phyloP scores from a whole-genome alignment of 2,888 invertebrate genomes.

The Calephelis perditalis region DNA sequence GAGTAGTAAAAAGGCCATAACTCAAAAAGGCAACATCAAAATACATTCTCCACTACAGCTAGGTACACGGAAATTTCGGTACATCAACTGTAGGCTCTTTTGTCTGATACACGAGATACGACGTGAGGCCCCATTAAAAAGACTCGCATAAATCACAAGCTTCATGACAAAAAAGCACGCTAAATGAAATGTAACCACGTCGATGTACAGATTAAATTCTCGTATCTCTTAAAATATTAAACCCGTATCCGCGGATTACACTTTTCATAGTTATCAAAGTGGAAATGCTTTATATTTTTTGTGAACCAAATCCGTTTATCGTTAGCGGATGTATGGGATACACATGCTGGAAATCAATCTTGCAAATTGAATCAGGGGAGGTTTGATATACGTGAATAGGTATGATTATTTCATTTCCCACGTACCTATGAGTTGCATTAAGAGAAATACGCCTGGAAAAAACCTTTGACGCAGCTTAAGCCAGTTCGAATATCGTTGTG shows the following conservation, averaged over 20 bases:
- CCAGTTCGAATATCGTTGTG: too few relatives aligned
- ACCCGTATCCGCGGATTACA: slow-evolving; percentile 19
- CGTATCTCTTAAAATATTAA: slow-evolving; percentile 23
- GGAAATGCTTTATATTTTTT: slow-evolving; percentile 18
- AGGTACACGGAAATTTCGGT: slow-evolving; percentile 1
- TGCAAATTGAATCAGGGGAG: slow-evolving; percentile 34
- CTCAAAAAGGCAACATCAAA: background rate
- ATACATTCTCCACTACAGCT: background rate
- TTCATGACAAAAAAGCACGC: background rate
- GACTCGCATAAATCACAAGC: slow-evolving; percentile 2
- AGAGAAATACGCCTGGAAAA: too few relatives aligned
- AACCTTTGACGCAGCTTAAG: too few relatives aligned
- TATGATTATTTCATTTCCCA: slow-evolving; percentile 21
- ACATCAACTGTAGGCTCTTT: slow-evolving; percentile 5
- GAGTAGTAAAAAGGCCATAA: background rate
- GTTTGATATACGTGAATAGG: slow-evolving; percentile 23
- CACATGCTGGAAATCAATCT: slow-evolving; percentile 31
- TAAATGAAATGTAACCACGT: slow-evolving; percentile 11
- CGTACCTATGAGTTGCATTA: too few relatives aligned
- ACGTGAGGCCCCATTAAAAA: slow-evolving; percentile 7
- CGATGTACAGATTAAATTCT: slow-evolving; percentile 5
- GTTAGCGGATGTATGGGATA: slow-evolving; percentile 15
- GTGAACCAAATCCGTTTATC: slow-evolving; percentile 6
- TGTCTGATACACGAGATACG: background rate
- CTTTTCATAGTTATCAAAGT: slow-evolving; percentile 20